These are phyloP conservation scores for Lycia hirtaria DNA, from an alignment of 2,888 invertebrate species.

Conservation along the genomic window DNA sequence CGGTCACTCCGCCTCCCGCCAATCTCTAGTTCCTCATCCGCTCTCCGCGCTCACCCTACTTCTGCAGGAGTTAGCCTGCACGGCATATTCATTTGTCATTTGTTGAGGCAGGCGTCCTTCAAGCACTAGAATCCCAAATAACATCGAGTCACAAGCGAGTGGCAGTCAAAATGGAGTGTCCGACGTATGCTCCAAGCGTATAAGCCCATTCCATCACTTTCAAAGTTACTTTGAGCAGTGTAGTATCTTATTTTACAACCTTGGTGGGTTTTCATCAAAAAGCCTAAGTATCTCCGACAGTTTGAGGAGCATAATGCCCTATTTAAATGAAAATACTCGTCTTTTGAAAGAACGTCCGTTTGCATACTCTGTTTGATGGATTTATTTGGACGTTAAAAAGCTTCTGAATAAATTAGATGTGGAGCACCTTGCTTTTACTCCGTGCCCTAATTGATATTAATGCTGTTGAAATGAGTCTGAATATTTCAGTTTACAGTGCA, in stretches of 20 bases:
- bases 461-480: constrained; percentile 18
- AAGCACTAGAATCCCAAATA: too few species aligned
- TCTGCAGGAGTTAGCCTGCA: too few species aligned
- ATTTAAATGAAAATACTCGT: constrained; percentile 34
- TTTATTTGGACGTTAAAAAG: constrained; percentile 42
- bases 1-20: too few species aligned
- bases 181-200: too few species aligned
- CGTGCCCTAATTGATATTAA: constrained; percentile 32
- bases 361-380: constrained; percentile 37
- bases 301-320: constrained; percentile 28
- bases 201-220: too few species aligned
- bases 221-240: background rate
- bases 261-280: constrained; percentile 15
- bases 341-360: constrained; percentile 34
- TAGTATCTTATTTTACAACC: background rate
- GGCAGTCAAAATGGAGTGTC: too few species aligned
- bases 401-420: constrained; percentile 35
- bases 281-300: constrained; percentile 24
- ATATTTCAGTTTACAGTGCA: constrained; percentile 6
- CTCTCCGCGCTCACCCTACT: too few species aligned
- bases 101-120: too few species aligned
- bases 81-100: too few species aligned
- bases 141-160: too few species aligned
- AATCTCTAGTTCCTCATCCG: too few species aligned
- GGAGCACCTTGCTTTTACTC: constrained; percentile 35